phyloP scores from a whole-genome alignment of 2,888 invertebrate genomes.

The Drosophila subquinaria region DNA sequence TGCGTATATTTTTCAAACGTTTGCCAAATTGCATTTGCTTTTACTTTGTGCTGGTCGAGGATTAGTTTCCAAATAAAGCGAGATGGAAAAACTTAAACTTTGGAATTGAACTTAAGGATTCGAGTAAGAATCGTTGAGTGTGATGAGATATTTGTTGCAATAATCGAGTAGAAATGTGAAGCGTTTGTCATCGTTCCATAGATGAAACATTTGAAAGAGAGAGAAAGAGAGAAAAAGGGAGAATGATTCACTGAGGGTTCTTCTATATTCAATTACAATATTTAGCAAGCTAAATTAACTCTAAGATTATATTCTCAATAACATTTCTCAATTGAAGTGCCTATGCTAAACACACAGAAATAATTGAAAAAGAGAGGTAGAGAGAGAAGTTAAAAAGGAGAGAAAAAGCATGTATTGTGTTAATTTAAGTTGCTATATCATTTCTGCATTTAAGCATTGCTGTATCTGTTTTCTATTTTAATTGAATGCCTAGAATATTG shows the following conservation, averaged over 20 bases:
- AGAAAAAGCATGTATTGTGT: not conserved
- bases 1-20: conserved; percentile 15
- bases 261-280: no score
- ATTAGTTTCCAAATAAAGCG: conserved; percentile 5
- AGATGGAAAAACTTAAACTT: not conserved
- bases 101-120: not conserved
- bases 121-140: not conserved
- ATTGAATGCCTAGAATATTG: not conserved
- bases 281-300: no score
- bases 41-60: not conserved
- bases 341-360: no score
- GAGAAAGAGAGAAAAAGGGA: no score
- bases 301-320: no score
- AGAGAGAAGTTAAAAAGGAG: not conserved
- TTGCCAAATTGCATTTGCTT: conserved; percentile 24
- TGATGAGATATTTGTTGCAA: no score
- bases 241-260: no score
- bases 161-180: no score
- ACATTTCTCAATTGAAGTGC: no score
- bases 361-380: not conserved
- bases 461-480: not conserved
- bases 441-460: not conserved
- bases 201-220: no score
- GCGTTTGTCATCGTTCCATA: no score
- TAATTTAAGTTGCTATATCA: not conserved